Conservation (phyloP, 2,797 vertebrate species). For the Phrynocephalus guinanensis region DNA sequence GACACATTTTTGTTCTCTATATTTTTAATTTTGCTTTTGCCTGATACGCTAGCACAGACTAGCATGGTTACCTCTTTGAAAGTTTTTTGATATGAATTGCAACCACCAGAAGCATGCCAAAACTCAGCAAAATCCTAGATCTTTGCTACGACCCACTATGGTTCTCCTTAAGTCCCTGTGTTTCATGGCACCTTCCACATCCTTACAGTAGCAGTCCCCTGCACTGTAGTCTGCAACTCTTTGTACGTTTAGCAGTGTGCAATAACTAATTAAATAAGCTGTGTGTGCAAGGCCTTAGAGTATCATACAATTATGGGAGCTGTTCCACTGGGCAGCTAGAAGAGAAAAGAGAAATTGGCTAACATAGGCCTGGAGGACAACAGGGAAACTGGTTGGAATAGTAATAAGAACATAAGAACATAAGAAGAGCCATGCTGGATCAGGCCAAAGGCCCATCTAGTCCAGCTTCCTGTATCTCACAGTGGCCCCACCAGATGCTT, state of each 20-base stretch:
- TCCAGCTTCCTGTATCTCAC: too few species aligned
- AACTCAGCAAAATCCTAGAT: too few species aligned
- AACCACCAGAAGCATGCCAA: too few species aligned
- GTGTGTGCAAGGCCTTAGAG: neutral
- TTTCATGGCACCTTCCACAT: neutral
- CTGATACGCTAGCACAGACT: too few species aligned
- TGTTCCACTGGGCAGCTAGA: neutral
- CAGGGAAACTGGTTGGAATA: neutral
- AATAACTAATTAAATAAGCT: neutral
- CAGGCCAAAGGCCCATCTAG: too few species aligned
- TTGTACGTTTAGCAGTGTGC: neutral
- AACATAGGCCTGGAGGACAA: neutral
- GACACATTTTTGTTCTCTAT: too few species aligned
- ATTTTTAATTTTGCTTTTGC: too few species aligned
- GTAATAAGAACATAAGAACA: too few species aligned
- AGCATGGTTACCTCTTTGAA: too few species aligned
- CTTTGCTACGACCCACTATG: neutral
- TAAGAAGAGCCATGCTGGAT: too few species aligned
- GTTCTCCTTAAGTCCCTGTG: neutral
- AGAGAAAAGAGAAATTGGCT: neutral
- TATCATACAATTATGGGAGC: neutral
- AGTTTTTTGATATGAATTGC: too few species aligned
- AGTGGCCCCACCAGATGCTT: too few species aligned
- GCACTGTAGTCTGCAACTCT: neutral
- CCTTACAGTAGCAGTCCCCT: neutral